Base-by-base conservation (phyloP, 2,888 invertebrate species). In the Stenoptilia bipunctidactyla region DNA sequence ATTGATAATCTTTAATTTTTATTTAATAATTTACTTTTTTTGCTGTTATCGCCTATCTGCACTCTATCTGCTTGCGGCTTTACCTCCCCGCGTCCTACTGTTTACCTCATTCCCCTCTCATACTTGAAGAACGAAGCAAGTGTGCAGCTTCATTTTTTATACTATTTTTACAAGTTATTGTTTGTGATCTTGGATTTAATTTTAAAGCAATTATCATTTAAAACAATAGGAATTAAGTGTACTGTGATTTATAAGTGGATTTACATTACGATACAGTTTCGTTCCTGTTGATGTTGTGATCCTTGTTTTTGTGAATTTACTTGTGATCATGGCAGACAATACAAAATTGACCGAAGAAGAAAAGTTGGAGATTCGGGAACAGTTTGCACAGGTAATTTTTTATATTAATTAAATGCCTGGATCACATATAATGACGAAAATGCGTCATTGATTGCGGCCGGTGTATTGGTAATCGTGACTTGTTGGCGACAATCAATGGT, bases 301-400 rank as follows among this genome's bases (percentile, higher is more conserved):
- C 58, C 53, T 61, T 63, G 63, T 70, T 73, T 66, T 66, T 72
- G 71, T 75, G 73, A 62, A 58, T 60, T 58, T 58, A 66, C 56
- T 54, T 58, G 69, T 61, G 62, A 74, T 63, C 50, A 83, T 84
- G 83, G 75, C 83, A 67, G 82, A 83, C 63, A 80, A 84, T 68
- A 73, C 84, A 51, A 86, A 85, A 71, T 72, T 90, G 61, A 88
- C 87, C 44, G 84, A 85, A 43, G 92, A 92, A 62, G 92, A 92
- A 79, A 86, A 88, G 56, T 77, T 88, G 46, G 93, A 93, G 79
- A 88, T 93, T 59, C 86, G 87, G 61, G 92, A 92, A 76, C 90
- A 91, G 66, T 92, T 92, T 66, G 85, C 86, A 55, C 88, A 88
- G 85, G 92, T 92, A 86, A 49, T 50, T 52, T 85, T 30, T 20